Conservation (phyloP, 2,888 invertebrate species). For the Tryphoninae sp. region DNA sequence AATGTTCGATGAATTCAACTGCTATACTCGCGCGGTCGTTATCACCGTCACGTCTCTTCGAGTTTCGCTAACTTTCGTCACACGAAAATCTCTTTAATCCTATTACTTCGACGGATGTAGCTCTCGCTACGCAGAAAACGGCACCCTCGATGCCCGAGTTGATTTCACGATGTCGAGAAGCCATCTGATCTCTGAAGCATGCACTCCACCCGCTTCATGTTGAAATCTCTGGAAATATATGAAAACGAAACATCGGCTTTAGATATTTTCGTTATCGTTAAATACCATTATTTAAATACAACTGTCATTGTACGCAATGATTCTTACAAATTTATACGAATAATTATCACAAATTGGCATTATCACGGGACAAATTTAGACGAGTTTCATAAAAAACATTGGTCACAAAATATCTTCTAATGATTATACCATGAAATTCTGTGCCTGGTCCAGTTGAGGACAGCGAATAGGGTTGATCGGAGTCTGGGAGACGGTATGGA, state of each 20-base stretch:
- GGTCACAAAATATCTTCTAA: neutral
- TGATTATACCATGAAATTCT: neutral
- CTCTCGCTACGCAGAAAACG: slow-evolving; percentile 37
- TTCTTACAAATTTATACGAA: neutral
- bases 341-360: neutral
- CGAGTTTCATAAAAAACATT: neutral
- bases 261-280: slow-evolving; percentile 25
- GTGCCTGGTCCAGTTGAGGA: neutral
- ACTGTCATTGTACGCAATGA: neutral
- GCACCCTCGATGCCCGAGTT: slow-evolving; percentile 48
- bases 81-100: slow-evolving; percentile 58
- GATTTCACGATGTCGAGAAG: slow-evolving; percentile 52
- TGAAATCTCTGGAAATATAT: slow-evolving; percentile 60
- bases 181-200: slow-evolving; percentile 42
- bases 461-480: neutral
- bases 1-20: slow-evolving; percentile 59
- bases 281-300: neutral
- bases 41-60: slow-evolving; percentile 48
- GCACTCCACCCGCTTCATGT: slow-evolving; percentile 31
- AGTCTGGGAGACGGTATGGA: neutral
- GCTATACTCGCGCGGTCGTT: slow-evolving; percentile 42
- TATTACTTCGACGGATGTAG: slow-evolving; percentile 38
- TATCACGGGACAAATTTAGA: neutral
- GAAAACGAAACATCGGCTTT: slow-evolving; percentile 31
- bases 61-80: slow-evolving; percentile 46